These are phyloP conservation scores for Nephrotoma flavescens DNA, from an alignment of 2,888 invertebrate genomes.

Conservation along the genomic window DNA sequence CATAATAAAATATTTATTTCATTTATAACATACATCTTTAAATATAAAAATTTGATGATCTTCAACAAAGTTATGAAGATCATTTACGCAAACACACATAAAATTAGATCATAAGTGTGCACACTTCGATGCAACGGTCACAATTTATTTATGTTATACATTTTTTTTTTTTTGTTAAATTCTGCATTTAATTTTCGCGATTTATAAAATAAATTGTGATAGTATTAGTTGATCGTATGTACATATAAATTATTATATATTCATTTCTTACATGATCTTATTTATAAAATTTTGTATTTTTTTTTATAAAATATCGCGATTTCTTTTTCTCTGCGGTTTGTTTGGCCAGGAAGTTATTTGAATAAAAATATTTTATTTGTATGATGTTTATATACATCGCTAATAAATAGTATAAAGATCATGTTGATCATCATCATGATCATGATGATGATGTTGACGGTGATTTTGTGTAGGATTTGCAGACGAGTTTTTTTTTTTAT, in stretches of 20 bases:
- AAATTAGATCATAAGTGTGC: not conserved
- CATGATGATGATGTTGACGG: not conserved
- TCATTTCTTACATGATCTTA: not conserved
- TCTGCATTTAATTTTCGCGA: not conserved
- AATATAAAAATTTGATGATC: not conserved
- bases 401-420: not conserved
- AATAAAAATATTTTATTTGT: not conserved
- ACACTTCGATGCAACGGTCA: not conserved
- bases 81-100: not conserved
- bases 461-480: not conserved
- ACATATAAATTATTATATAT: not conserved
- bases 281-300: not conserved
- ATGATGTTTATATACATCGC: not conserved
- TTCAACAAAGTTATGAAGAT: not conserved
- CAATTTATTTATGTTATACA: not conserved
- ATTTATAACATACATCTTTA: no score
- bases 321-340: not conserved
- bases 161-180: no score
- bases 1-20: no score
- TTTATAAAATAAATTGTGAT: not conserved
- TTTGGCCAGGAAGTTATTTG: not conserved
- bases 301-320: not conserved
- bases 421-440: not conserved
- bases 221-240: not conserved
- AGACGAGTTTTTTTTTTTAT: not conserved